phyloP scores from a whole-genome alignment of 2,888 invertebrate genomes.

The Prostheceraeus crozeri region DNA sequence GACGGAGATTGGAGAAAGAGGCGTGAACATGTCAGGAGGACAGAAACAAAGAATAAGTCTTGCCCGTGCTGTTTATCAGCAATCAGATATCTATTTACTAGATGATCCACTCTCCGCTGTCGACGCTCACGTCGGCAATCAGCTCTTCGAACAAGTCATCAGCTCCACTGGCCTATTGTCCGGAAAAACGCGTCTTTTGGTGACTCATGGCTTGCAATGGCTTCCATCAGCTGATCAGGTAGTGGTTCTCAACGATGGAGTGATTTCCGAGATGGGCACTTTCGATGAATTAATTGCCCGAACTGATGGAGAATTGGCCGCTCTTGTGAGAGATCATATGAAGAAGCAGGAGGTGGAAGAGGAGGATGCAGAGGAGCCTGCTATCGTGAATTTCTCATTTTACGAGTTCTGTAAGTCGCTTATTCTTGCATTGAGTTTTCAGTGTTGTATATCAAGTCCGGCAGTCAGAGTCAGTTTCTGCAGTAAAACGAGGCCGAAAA shows the following conservation, averaged over 20 bases:
- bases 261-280: no score
- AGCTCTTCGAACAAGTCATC: slow-evolving; percentile 30
- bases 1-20: slow-evolving; percentile 50
- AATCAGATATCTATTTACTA: slow-evolving; percentile 67
- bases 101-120: slow-evolving; percentile 93
- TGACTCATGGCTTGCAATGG: slow-evolving; percentile 88
- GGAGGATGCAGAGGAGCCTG: no score
- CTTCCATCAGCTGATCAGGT: slow-evolving; percentile 82
- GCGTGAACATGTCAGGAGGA: slow-evolving; percentile 56
- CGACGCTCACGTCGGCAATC: slow-evolving; percentile 72
- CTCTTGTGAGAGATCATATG: no score
- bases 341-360: no score
- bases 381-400: no score
- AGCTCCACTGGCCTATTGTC: not conserved
- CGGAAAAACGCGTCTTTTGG: slow-evolving; percentile 71
- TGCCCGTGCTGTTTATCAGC: slow-evolving; percentile 43
- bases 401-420: no score
- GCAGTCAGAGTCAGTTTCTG: no score
- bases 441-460: no score
- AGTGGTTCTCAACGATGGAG: slow-evolving; percentile 76
- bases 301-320: no score
- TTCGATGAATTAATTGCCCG: no score
- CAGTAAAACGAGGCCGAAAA: no score
- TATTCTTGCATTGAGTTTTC: no score
- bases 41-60: slow-evolving; percentile 56